Conservation (phyloP, 2,113 vertebrate species). For the Daubentonia madagascariensis region DNA sequence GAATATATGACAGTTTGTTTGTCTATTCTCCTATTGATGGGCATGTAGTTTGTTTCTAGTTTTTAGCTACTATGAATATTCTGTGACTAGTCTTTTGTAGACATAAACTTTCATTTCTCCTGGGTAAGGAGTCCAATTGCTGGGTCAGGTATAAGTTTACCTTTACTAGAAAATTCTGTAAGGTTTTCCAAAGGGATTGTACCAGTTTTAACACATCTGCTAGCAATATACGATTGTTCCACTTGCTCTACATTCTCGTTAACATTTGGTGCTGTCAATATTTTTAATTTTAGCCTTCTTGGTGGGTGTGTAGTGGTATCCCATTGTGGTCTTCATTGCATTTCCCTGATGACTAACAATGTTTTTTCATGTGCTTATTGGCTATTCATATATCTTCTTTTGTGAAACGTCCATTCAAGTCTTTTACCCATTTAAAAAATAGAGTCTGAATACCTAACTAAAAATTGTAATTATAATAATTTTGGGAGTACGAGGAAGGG, state of each 20-base stretch:
- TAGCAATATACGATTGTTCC: not conserved
- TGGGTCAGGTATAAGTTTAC: not conserved
- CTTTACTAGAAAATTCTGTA: not conserved
- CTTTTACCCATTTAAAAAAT: not conserved
- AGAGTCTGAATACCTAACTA: not conserved
- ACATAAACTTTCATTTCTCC: not conserved
- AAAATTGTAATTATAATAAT: not conserved
- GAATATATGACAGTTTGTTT: not conserved
- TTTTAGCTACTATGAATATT: not conserved
- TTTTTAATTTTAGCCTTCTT: not conserved
- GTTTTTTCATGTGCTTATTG: not conserved
- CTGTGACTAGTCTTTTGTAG: not conserved
- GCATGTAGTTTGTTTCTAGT: not conserved
- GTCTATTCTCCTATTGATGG: not conserved
- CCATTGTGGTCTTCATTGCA: not conserved
- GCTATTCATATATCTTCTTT: not conserved
- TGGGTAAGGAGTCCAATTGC: not conserved
- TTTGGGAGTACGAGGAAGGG: not conserved
- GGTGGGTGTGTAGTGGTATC: not conserved
- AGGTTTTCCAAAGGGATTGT: not conserved
- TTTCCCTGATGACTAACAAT: not conserved
- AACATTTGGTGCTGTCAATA: not conserved
- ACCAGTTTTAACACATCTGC: not conserved
- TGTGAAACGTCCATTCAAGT: not conserved
- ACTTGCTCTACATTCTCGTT: not conserved